phyloP scores from a whole-genome alignment of 2,113 vertebrate genomes.

The Boleophthalmus pectinirostris region DNA sequence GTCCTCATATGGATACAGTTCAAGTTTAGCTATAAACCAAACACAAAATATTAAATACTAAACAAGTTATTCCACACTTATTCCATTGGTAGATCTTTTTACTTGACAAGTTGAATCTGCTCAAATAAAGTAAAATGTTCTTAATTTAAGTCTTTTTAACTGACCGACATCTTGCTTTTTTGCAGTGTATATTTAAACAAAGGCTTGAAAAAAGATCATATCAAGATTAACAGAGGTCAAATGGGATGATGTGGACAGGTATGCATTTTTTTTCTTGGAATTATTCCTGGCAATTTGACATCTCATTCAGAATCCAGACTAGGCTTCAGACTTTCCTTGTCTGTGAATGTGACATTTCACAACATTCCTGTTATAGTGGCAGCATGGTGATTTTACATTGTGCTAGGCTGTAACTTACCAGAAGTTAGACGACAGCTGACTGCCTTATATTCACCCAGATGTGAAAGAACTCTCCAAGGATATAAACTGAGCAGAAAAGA shows the following conservation, averaged over 20 bases:
- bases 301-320: not conserved
- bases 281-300: not conserved
- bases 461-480: not conserved
- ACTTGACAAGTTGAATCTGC: no score
- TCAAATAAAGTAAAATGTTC: no score
- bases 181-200: no score
- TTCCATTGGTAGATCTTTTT: no score
- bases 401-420: not conserved
- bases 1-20: not conserved
- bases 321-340: not conserved
- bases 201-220: no score
- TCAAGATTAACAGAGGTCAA: no score
- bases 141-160: no score
- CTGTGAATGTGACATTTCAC: not conserved
- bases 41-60: no score
- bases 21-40: no score
- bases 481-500: not conserved
- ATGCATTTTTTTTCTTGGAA: not conserved
- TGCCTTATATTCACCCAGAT: not conserved
- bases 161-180: no score
- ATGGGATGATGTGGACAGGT: not conserved
- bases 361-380: not conserved
- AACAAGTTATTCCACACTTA: no score
- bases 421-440: not conserved
- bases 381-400: not conserved